These are phyloP conservation scores for Caradrina clavipalpis DNA, from an alignment of 2,888 invertebrate species.

Conservation along the genomic window DNA sequence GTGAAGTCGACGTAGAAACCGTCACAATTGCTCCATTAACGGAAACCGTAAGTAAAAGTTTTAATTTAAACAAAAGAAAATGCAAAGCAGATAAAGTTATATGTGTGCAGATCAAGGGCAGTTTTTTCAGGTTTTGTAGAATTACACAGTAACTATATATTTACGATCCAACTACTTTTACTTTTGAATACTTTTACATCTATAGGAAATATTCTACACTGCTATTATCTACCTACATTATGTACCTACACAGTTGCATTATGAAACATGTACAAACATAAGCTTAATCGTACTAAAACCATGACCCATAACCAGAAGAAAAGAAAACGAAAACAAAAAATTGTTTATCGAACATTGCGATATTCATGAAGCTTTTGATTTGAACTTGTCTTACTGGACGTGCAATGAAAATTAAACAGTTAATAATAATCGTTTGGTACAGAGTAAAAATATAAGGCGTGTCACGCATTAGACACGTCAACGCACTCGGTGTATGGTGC, in stretches of 20 bases:
- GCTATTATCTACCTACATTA: neutral
- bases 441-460: conserved; percentile 60
- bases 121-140: neutral
- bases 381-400: neutral
- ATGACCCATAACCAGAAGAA: conserved; percentile 44
- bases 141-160: neutral
- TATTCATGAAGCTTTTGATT: neutral
- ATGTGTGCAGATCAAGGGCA: neutral
- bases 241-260: conserved; percentile 6
- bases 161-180: no score
- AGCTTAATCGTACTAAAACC: conserved; percentile 33
- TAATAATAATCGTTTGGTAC: conserved; percentile 21
- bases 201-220: neutral
- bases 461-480: conserved; percentile 72
- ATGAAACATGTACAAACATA: conserved; percentile 52
- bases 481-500: conserved; percentile 68
- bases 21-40: conserved; percentile 86
- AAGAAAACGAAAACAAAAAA: conserved; percentile 7
- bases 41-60: conserved; percentile 79
- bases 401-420: conserved; percentile 30
- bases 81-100: no score
- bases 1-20: conserved; percentile 80
- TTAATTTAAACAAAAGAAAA: neutral
- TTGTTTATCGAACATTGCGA: conserved; percentile 15
- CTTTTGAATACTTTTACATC: no score